These are phyloP conservation scores for Halcyon badia DNA, from an alignment of 2,797 vertebrate genomes.

Conservation along the genomic window DNA sequence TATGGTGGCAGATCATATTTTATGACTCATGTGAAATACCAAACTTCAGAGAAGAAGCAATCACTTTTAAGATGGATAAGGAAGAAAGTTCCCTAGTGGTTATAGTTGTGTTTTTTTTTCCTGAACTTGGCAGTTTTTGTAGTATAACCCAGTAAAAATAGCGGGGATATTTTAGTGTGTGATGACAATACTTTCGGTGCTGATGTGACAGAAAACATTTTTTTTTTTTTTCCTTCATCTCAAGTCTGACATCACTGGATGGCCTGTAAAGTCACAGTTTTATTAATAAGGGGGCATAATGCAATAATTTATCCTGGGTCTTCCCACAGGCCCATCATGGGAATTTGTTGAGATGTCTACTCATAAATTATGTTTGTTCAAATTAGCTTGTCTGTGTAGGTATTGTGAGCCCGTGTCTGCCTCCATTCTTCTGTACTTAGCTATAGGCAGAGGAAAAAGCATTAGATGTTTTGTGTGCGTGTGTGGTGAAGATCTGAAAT, in stretches of 20 bases:
- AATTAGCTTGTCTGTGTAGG: neutral
- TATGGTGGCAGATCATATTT: neutral
- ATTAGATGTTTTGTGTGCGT: neutral
- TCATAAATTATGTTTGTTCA: neutral
- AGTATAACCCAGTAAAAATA: neutral
- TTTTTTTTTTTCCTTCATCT: neutral
- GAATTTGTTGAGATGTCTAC: neutral
- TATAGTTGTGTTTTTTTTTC: neutral
- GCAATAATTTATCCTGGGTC: neutral
- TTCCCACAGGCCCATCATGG: fast-evolving
- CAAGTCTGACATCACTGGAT: neutral
- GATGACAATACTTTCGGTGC: neutral
- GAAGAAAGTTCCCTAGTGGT: neutral
- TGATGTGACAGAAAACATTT: neutral
- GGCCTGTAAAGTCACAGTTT: neutral
- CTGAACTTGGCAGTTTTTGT: neutral
- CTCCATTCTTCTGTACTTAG: neutral
- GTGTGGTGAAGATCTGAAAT: neutral
- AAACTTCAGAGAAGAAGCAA: neutral
- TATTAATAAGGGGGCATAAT: neutral
- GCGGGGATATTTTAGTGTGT: neutral
- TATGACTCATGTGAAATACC: neutral
- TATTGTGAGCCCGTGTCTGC: neutral
- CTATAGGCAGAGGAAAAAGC: neutral
- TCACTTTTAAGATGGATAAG: neutral